Conservation (phyloP, 2,888 invertebrate genomes). For the Oscheius sp. region DNA sequence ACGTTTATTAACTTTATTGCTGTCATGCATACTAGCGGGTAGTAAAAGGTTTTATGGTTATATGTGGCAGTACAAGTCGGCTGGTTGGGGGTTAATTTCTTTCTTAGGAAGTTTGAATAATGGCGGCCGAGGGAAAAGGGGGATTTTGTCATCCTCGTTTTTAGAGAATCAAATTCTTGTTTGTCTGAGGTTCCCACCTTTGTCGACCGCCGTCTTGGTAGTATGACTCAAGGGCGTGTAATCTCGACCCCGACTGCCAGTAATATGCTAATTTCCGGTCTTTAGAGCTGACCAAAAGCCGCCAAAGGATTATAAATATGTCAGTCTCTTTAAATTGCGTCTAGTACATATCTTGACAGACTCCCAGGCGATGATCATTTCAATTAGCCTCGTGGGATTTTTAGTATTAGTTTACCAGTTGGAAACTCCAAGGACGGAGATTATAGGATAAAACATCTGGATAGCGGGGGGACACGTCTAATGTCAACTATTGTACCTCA, state of each 20-base stretch:
- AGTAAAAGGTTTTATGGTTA: conserved; percentile 17
- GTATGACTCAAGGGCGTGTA: conserved; percentile 23
- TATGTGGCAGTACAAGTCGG: background rate
- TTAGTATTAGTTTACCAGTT: background rate
- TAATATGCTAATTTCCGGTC: conserved; percentile 32
- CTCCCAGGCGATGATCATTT: conserved; percentile 9
- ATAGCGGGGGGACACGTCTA: background rate
- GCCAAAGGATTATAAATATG: conserved; percentile 26
- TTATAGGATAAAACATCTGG: conserved; percentile 17
- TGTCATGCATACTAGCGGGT: conserved; percentile 6
- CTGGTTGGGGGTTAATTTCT: background rate
- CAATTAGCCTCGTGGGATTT: conserved; percentile 23
- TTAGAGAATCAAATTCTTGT: background rate
- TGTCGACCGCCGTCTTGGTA: conserved; percentile 4
- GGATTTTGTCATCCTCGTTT: background rate
- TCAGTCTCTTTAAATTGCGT: conserved; percentile 25
- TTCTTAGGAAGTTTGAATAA: background rate
- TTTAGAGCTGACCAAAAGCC: conserved; percentile 5
- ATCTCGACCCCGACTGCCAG: conserved; percentile 9
- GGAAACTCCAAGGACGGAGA: background rate
- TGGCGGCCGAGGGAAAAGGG: background rate
- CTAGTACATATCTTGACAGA: conserved; percentile 21
- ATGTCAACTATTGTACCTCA: conserved; percentile 21
- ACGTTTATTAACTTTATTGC: conserved; percentile 28
- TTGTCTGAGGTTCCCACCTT: conserved; percentile 16